phyloP scores from a whole-genome alignment of 2,113 vertebrate genomes.

The Puntigrus tetrazona region DNA sequence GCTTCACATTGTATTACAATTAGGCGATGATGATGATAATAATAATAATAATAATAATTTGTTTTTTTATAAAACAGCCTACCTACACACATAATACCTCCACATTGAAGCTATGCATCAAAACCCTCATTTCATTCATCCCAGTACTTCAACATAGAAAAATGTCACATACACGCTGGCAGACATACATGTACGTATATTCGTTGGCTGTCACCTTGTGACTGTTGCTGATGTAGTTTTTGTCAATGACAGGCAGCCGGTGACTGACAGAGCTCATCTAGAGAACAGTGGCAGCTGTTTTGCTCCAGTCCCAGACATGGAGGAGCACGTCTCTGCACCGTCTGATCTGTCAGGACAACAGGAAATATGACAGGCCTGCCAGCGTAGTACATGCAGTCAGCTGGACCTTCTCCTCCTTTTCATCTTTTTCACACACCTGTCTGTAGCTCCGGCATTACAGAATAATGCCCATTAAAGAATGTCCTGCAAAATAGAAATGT shows the following conservation, averaged over 20 bases:
- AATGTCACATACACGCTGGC: not conserved
- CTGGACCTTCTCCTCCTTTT: not conserved
- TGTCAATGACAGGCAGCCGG: not conserved
- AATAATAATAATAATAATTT: not conserved
- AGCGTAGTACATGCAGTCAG: not conserved
- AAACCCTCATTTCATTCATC: not conserved
- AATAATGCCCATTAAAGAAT: slow-evolving; percentile 25
- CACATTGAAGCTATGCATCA: not conserved
- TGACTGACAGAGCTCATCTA: slow-evolving; percentile 21
- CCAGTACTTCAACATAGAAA: not conserved
- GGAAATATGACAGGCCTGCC: slow-evolving; percentile 23
- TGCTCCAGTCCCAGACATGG: not conserved
- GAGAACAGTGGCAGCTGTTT: slow-evolving; percentile 16
- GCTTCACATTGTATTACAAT: not conserved
- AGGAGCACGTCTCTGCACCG: not conserved
- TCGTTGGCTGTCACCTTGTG: not conserved
- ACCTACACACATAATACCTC: not conserved
- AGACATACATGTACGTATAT: not conserved
- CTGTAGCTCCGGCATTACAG: not conserved
- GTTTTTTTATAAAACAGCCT: not conserved
- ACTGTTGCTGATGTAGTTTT: not conserved
- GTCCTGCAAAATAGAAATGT: not conserved
- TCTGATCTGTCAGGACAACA: slow-evolving; percentile 29
- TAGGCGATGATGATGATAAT: not conserved
- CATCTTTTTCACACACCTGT: not conserved